Conservation (phyloP, 23 tunicate genomes). For the Botrylloides violaceus region DNA sequence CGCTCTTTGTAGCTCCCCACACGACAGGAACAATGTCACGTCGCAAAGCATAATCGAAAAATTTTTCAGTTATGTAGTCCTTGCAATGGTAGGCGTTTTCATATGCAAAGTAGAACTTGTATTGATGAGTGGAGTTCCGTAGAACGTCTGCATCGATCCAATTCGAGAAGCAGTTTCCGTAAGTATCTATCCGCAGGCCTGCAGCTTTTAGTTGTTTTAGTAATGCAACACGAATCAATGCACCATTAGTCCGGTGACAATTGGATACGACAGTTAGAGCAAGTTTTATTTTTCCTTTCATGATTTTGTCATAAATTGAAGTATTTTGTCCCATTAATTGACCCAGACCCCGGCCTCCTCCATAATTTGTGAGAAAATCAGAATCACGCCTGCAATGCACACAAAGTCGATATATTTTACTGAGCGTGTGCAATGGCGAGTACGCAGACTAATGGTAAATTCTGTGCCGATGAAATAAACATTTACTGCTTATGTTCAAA, state of each 20-base stretch:
- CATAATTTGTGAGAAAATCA: background rate
- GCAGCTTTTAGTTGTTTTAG: background rate
- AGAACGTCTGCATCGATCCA: background rate
- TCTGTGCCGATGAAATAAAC: no score
- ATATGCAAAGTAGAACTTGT: conserved; percentile 37
- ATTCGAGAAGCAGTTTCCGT: conserved; percentile 4
- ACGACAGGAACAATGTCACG: conserved; percentile 20
- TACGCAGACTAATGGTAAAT: no score
- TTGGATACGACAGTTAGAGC: conserved; percentile 19
- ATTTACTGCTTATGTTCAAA: no score
- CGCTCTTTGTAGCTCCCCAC: conserved; percentile 19
- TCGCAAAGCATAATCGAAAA: conserved; percentile 8
- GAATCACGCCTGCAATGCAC: background rate
- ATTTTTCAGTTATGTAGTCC: conserved; percentile 29
- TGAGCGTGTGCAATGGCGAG: no score
- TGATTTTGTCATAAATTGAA: background rate
- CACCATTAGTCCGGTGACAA: conserved; percentile 6
- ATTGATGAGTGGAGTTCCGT: background rate
- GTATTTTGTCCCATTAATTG: background rate
- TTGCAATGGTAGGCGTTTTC: conserved; percentile 34
- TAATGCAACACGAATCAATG: background rate
- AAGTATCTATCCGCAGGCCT: conserved; percentile 1
- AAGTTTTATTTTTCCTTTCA: background rate
- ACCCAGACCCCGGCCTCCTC: background rate
- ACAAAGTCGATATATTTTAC: no score